Base-by-base conservation (phyloP, 2,113 vertebrate species). In the Cranoglanis bouderius region DNA sequence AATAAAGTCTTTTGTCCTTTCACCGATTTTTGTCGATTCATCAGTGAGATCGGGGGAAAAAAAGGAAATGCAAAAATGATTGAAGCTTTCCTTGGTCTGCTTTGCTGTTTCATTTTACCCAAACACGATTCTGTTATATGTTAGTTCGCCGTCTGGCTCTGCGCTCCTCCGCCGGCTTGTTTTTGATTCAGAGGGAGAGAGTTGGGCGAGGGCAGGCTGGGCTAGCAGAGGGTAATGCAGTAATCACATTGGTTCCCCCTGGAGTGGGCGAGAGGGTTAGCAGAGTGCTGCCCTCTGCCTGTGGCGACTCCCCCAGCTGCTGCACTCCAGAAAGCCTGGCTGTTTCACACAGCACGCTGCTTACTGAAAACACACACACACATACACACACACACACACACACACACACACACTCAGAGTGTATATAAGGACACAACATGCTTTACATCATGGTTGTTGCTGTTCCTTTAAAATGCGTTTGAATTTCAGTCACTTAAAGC, bases 191-290 rank as follows among this genome's bases (percentile, higher is more conserved):
- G 59, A 86, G 72, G 32, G 49, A 87, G 86, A 35, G 59, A 84
- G 85, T 29, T 70, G 78, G 86, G 82, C 29, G 80, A 88, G 89
- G 72, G 90, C 77, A 91, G 89, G 43, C 85, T 78, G 85, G 86
- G 75, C 86, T 85, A 88, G 88, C 87, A 90, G 85, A 90, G 91
- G 91, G 89, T 91, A 89, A 92, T 92, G 78, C 88, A 90, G 89
- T 92, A 92, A 92, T 92, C 91, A 90, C 90, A 89, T 91, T 88
- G 89, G 89, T 90, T 90, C 90, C 89, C 90, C 90, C 86, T 49
- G 84, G 90, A 91, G 87, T 90, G 89, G 91, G 88, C 61, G 83
- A 90, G 87, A 82, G 88, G 80, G 91, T 87, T 85, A 88, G 82
- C 65, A 77, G 82, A 90, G 85, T 43, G 85, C 82, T 90, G 91